Evolutionary conservation across 2,797 vertebrate genomes (phyloP).

Genomic region (Bryconaethiops microstoma): DNA sequence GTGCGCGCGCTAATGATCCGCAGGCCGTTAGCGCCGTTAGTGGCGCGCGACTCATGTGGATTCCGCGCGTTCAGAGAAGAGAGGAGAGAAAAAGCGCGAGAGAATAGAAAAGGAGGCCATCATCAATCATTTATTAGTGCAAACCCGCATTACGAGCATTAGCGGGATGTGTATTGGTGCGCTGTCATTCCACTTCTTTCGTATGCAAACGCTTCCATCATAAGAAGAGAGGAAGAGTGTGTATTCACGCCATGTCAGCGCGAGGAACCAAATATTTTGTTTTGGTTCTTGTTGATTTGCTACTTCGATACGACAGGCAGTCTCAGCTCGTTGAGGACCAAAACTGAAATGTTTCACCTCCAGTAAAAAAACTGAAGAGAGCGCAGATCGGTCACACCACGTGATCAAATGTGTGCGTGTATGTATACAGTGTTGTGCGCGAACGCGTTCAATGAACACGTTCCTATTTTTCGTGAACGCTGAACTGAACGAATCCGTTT

Average conservation of each 20-base stretch:
- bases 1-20: constrained; percentile 76
- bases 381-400: too few species aligned
- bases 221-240: constrained; percentile 37
- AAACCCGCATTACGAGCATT: constrained; percentile 50
- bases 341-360: too few species aligned
- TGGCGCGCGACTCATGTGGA: constrained; percentile 75
- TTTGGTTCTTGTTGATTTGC: background rate
- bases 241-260: constrained; percentile 32
- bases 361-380: too few species aligned
- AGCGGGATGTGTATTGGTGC: constrained; percentile 51
- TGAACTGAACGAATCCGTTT: too few species aligned
- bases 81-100: constrained; percentile 12
- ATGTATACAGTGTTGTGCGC: too few species aligned
- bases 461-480: too few species aligned
- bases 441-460: too few species aligned
- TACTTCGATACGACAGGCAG: too few species aligned
- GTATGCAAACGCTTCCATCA: constrained; percentile 38
- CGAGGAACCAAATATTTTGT: constrained; percentile 6
- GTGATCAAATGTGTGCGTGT: too few species aligned
- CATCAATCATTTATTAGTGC: constrained; percentile 54
- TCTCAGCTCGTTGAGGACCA: too few species aligned
- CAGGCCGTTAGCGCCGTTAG: constrained; percentile 74
- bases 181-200: constrained; percentile 47
- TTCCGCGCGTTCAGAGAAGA: constrained; percentile 64
- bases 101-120: background rate